A percentile compares a stretch with the other conserved stretches of the same genome.
These are phyloP conservation scores for Brachionus asplanchnoidis DNA, from an alignment of 1,140 invertebrate species.

Conservation along the genomic window DNA sequence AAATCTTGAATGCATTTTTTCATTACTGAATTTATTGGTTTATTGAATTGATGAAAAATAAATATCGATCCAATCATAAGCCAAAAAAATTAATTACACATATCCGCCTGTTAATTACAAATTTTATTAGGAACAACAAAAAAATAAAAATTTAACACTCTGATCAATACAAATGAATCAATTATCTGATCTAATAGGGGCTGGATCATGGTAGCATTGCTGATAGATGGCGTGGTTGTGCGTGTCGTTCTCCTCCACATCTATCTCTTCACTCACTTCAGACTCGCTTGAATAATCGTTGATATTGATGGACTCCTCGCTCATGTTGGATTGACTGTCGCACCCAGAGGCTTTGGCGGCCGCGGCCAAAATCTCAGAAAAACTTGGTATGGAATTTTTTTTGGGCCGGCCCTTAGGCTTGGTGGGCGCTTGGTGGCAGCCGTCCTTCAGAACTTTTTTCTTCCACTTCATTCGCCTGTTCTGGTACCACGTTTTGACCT, in stretches of 20 bases:
- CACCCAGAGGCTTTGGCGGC: background rate
- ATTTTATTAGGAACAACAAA: background rate
- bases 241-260: background rate
- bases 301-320: background rate
- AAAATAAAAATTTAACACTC: background rate
- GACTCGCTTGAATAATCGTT: conserved; percentile 9
- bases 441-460: conserved; percentile 55
- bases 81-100: background rate
- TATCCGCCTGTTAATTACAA: background rate
- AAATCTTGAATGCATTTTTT: background rate
- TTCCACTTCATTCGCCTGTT: conserved; percentile 55
- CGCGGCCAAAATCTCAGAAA: conserved; percentile 22
- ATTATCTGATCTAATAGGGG: background rate
- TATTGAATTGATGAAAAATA: background rate
- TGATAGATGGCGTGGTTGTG: background rate
- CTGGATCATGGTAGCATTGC: background rate
- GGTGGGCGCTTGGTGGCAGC: conserved; percentile 55
- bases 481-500: conserved; percentile 63
- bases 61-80: background rate
- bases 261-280: background rate
- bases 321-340: background rate
- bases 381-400: conserved; percentile 52
- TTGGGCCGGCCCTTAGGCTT: conserved; percentile 59
- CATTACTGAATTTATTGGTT: background rate
- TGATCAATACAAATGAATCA: background rate